Percentiles rank a stretch among this genome's conserved stretches.
Conservation (phyloP, 1,140 invertebrate species). For the Drosophila ficusphila region DNA sequence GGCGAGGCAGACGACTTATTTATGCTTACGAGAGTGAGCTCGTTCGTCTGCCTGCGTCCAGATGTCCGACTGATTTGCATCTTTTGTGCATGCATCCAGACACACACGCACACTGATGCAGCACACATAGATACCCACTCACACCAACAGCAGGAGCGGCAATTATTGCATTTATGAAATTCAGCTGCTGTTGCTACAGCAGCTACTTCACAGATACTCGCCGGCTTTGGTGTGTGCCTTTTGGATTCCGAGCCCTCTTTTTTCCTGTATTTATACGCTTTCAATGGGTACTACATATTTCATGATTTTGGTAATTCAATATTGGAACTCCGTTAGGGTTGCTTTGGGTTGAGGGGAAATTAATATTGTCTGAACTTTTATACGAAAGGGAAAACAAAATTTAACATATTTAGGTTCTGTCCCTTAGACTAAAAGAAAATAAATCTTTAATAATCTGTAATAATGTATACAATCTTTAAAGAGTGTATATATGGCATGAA, state of each 20-base stretch:
- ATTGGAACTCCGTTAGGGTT: background rate
- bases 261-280: background rate
- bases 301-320: background rate
- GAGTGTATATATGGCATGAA: background rate
- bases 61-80: conserved; percentile 75
- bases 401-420: too few relatives aligned
- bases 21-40: conserved; percentile 60
- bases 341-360: background rate
- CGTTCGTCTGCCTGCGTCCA: conserved; percentile 51
- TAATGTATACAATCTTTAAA: too few relatives aligned
- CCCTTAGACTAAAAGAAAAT: too few relatives aligned
- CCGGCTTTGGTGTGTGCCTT: conserved; percentile 32
- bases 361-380: too few relatives aligned
- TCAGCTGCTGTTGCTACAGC: conserved; percentile 23
- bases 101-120: background rate
- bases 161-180: conserved; percentile 81
- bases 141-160: conserved; percentile 27
- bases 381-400: too few relatives aligned
- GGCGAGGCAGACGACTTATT: conserved; percentile 64
- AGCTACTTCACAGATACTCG: conserved; percentile 36
- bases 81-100: conserved; percentile 66
- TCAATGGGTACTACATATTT: background rate
- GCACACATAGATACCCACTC: background rate
- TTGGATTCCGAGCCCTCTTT: conserved; percentile 8
- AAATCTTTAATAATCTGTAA: too few relatives aligned